phyloP scores from a whole-genome alignment of 2,797 vertebrate genomes.

The Aselliscus stoliczkanus region DNA sequence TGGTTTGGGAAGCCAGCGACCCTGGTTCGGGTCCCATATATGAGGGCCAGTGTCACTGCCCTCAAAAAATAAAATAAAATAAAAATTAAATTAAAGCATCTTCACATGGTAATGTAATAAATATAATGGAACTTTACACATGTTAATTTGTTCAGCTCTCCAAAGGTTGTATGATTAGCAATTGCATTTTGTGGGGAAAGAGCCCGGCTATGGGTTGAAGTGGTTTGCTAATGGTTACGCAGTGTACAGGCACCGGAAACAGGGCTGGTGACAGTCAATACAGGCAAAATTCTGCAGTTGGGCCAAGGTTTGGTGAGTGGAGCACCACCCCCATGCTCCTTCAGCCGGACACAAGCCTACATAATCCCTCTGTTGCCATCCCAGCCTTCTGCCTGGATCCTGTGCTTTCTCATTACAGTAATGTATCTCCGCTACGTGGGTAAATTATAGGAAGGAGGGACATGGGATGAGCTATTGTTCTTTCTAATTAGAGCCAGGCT shows the following conservation, averaged over 20 bases:
- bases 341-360: background rate
- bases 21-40: too few relatives aligned
- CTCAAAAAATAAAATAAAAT: too few relatives aligned
- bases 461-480: background rate
- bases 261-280: background rate
- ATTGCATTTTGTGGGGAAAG: background rate
- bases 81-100: too few relatives aligned
- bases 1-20: too few relatives aligned
- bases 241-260: background rate
- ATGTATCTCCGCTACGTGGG: background rate
- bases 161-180: background rate
- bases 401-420: background rate
- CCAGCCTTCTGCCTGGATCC: background rate
- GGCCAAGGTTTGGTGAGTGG: background rate
- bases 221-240: background rate
- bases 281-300: background rate
- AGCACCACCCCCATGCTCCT: background rate
- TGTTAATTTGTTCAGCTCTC: background rate
- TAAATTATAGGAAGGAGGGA: background rate
- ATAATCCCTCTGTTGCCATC: background rate
- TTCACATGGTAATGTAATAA: background rate
- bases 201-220: background rate
- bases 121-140: background rate
- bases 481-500: background rate
- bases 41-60: too few relatives aligned